Evolutionary conservation across 2,797 vertebrate genomes (phyloP).

Genomic region (Cercopithecus neglectus): DNA sequence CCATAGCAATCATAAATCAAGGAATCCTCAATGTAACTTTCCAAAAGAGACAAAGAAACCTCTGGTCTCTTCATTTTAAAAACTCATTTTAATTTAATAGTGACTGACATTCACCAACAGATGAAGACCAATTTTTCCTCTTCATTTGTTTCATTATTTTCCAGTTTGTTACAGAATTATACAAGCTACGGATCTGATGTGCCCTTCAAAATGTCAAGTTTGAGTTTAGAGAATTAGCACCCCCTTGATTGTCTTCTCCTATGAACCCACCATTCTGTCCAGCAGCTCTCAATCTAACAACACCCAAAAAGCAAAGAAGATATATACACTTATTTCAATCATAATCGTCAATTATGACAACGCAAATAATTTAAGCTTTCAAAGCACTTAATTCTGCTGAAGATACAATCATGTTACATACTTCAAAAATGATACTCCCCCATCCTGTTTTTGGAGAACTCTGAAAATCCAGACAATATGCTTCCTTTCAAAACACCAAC

Average conservation of each 20-base stretch:
- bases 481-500: constrained; percentile 85
- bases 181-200: constrained; percentile 17
- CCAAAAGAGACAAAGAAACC: neutral
- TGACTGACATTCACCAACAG: neutral
- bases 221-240: constrained; percentile 32
- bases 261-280: neutral
- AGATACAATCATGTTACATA: constrained; percentile 63
- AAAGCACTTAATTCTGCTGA: constrained; percentile 74
- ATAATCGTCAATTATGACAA: constrained; percentile 2
- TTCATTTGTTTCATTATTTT: constrained; percentile 29
- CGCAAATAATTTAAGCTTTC: constrained; percentile 62
- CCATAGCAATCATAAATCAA: constrained; percentile 16
- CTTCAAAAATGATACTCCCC: constrained; percentile 79
- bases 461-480: constrained; percentile 82
- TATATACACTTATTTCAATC: constrained; percentile 10
- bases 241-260: constrained; percentile 42
- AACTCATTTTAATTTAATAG: neutral
- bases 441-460: constrained; percentile 68
- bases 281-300: constrained; percentile 1
- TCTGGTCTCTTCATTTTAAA: constrained; percentile 19
- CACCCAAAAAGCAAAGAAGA: constrained; percentile 44
- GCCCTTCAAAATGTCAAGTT: constrained; percentile 19
- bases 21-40: constrained; percentile 36
- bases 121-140: constrained; percentile 33
- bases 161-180: constrained; percentile 1